Conservation (phyloP, 2,888 invertebrate genomes). For the Acanthosepion esculentum region DNA sequence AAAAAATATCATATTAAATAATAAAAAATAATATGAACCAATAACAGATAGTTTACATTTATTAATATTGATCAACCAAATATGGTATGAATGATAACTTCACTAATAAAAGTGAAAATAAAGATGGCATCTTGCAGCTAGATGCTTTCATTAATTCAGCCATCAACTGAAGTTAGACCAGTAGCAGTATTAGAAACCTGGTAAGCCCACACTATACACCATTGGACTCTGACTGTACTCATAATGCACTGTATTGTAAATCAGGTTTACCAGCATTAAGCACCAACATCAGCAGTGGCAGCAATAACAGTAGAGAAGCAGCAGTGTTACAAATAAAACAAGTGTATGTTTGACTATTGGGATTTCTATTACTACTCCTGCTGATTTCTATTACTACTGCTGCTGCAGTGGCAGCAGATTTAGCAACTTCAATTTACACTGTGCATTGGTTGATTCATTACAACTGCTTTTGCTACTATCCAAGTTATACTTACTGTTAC, state of each 20-base stretch:
- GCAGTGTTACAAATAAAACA: not conserved
- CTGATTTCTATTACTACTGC: not conserved
- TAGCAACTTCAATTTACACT: not conserved
- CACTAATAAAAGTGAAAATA: not conserved
- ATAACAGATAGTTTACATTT: not conserved
- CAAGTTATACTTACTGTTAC: not conserved
- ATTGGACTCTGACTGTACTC: not conserved
- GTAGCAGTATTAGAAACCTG: not conserved
- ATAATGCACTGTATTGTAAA: not conserved
- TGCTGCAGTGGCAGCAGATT: not conserved
- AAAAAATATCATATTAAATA: not conserved
- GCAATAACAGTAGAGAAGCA: not conserved
- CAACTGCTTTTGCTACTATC: not conserved
- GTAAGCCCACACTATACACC: not conserved
- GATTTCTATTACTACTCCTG: not conserved
- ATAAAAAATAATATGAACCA: not conserved
- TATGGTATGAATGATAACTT: not conserved
- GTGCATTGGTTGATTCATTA: not conserved
- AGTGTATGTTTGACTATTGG: not conserved
- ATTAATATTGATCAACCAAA: not conserved
- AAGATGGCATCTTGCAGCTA: not conserved
- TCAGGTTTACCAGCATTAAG: conserved; percentile 18
- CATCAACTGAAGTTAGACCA: not conserved
- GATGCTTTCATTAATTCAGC: conserved; percentile 16
- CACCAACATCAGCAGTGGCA: not conserved